A percentile compares a stretch with the other conserved stretches of the same genome.
phyloP scores from a whole-genome alignment of 2,113 vertebrate genomes.

The Cololabis saira region DNA sequence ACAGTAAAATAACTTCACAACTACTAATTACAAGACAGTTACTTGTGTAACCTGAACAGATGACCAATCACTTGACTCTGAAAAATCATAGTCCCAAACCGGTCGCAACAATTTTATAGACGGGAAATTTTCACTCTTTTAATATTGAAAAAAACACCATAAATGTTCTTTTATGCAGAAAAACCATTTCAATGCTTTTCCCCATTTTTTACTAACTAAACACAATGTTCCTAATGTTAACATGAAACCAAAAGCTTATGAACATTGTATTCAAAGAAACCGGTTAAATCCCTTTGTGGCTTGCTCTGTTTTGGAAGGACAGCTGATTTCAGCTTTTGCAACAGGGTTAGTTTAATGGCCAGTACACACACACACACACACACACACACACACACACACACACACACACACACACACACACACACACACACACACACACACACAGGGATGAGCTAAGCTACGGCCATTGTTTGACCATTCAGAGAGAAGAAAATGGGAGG shows the following conservation, averaged over 20 bases:
- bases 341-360: neutral
- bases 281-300: neutral
- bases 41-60: no score
- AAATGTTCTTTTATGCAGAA: no score
- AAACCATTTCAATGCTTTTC: no score
- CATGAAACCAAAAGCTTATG: no score
- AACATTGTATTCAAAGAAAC: neutral
- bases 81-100: no score
- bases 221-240: neutral
- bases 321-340: neutral
- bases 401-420: constrained; percentile 14
- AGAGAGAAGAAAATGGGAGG: constrained; percentile 42
- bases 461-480: constrained; percentile 38
- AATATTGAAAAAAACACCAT: no score
- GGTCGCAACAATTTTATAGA: no score
- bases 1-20: no score
- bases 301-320: neutral
- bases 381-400: constrained; percentile 21
- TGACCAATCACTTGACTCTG: no score
- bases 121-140: no score
- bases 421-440: constrained; percentile 27
- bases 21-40: no score
- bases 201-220: neutral
- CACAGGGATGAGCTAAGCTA: constrained; percentile 18
- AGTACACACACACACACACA: constrained; percentile 2